These are phyloP conservation scores for Cataglyphis cursor DNA, from an alignment of 2,888 invertebrate species.

Conservation along the genomic window DNA sequence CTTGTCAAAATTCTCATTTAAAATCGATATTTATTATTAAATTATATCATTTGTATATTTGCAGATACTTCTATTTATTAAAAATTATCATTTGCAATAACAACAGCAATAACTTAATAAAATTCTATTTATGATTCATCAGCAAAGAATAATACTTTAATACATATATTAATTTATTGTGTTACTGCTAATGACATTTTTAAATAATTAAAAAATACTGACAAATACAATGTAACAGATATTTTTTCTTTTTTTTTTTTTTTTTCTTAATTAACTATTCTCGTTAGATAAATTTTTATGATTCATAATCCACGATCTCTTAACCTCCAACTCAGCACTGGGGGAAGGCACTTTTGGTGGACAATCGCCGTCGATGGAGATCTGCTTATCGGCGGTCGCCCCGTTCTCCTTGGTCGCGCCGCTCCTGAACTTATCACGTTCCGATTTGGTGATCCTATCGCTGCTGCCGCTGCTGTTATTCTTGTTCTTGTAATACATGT, in stretches of 20 bases:
- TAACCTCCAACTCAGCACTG: constrained; percentile 78
- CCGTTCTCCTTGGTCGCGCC: constrained; percentile 87
- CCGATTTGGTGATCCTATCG: constrained; percentile 74
- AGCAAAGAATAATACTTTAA: background rate
- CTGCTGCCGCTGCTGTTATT: constrained; percentile 76
- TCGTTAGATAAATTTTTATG: background rate
- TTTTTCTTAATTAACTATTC: background rate
- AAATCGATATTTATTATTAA: background rate
- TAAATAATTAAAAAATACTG: background rate
- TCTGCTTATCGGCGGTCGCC: constrained; percentile 87
- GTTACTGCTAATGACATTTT: background rate
- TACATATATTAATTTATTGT: background rate
- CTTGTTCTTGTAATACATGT: constrained; percentile 91
- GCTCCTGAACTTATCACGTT: constrained; percentile 72
- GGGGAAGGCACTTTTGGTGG: constrained; percentile 79
- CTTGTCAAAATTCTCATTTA: background rate
- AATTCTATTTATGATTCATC: background rate
- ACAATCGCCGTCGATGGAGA: constrained; percentile 89
- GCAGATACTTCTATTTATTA: background rate
- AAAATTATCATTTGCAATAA: constrained; percentile 7
- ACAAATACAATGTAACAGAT: background rate
- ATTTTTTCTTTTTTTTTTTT: background rate
- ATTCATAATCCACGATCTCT: constrained; percentile 25
- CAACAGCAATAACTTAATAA: background rate
- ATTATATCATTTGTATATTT: background rate